phyloP scores from a whole-genome alignment of 2,888 invertebrate species.

The Drosophila setosimentum region DNA sequence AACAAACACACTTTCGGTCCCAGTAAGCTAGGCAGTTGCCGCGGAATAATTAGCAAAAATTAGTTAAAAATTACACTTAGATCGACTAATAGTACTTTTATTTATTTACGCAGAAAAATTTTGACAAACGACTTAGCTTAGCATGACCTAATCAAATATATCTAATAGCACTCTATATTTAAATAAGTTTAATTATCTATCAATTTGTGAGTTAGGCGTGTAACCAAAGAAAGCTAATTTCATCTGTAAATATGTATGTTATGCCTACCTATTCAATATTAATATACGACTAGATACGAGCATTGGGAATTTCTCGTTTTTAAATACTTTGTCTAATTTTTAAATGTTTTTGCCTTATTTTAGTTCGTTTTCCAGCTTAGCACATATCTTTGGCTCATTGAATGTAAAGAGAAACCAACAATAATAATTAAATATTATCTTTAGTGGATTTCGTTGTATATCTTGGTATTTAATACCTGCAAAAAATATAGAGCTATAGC shows the following conservation, averaged over 20 bases:
- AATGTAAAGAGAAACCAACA: constrained; percentile 20
- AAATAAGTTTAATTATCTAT: constrained; percentile 43
- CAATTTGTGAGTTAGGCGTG: constrained; percentile 36
- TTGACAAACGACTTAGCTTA: constrained; percentile 33
- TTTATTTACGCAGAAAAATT: constrained; percentile 36
- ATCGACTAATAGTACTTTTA: constrained; percentile 42
- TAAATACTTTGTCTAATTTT: constrained; percentile 26
- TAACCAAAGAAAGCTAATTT: constrained; percentile 56
- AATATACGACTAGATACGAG: constrained; percentile 12
- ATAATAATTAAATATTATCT: constrained; percentile 12
- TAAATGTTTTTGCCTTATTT: constrained; percentile 55
- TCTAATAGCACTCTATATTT: constrained; percentile 28
- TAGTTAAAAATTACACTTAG: constrained; percentile 45
- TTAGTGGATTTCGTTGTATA: constrained; percentile 33
- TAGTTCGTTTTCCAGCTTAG: constrained; percentile 54
- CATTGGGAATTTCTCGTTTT: constrained; percentile 29
- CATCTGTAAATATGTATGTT: constrained; percentile 57
- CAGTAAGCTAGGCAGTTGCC: constrained; percentile 47
- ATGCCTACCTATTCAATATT: constrained; percentile 16
- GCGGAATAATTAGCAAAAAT: constrained; percentile 51
- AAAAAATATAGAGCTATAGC: constrained; percentile 8
- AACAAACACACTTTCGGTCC: constrained; percentile 33
- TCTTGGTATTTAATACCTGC: constrained; percentile 55
- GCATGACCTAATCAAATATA: constrained; percentile 35
- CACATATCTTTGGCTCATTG: constrained; percentile 44